These are phyloP conservation scores for Temnothorax nylanderi DNA, from an alignment of 1,140 invertebrate species.

Conservation along the genomic window DNA sequence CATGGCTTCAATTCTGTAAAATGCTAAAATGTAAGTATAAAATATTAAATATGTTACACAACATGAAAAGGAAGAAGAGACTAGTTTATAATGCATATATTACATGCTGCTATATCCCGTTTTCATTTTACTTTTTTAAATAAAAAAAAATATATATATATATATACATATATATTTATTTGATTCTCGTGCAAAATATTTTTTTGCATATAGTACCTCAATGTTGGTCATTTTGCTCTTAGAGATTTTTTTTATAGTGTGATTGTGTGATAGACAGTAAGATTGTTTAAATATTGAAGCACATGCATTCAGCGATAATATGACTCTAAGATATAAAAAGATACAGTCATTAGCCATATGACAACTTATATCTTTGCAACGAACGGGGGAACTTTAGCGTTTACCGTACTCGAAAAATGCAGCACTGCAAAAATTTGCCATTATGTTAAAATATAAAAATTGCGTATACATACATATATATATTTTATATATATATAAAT, in stretches of 20 bases:
- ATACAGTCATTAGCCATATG: slow-evolving; percentile 8
- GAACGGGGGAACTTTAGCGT: slow-evolving; percentile 11
- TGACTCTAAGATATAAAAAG: slow-evolving; percentile 12
- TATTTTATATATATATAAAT: background rate
- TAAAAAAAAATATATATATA: background rate
- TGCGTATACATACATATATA: background rate
- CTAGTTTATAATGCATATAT: slow-evolving; percentile 3
- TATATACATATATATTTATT: slow-evolving; percentile 8
- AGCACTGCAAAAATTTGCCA: slow-evolving; percentile 9
- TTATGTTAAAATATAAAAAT: slow-evolving; percentile 37
- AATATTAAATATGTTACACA: slow-evolving; percentile 27
- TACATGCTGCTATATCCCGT: slow-evolving; percentile 6
- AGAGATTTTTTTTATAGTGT: slow-evolving; percentile 17
- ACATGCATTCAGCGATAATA: background rate
- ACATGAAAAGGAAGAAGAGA: background rate
- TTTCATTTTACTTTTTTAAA: slow-evolving; percentile 19
- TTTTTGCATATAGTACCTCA: background rate
- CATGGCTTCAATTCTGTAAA: slow-evolving; percentile 48
- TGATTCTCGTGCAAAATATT: background rate
- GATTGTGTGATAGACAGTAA: background rate
- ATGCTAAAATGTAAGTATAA: slow-evolving; percentile 49
- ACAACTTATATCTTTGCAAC: slow-evolving; percentile 2
- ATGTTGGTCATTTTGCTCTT: slow-evolving; percentile 17
- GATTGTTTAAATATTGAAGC: slow-evolving; percentile 13
- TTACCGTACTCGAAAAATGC: background rate